Conservation (phyloP, 2,797 vertebrate genomes). For the Syngnathus acus region DNA sequence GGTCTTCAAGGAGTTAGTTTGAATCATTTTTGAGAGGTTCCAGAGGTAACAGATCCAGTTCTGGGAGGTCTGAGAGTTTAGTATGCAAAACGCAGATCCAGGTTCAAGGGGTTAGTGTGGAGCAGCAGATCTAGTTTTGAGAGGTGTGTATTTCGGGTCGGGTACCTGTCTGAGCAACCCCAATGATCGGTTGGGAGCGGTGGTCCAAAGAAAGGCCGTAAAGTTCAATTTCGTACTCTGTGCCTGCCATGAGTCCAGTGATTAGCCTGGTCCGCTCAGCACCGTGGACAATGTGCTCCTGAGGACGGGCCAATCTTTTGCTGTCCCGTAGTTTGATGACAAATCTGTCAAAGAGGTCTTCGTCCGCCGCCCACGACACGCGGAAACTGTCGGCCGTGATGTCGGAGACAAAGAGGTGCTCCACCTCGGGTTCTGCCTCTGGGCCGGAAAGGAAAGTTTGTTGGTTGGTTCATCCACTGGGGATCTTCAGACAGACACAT, state of each 20-base stretch:
- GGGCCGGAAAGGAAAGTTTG: conserved; percentile 50
- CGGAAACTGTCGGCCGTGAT: conserved; percentile 81
- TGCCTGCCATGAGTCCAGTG: conserved; percentile 81
- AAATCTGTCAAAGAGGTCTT: conserved; percentile 88
- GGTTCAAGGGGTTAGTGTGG: background rate
- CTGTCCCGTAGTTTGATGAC: conserved; percentile 89
- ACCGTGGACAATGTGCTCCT: conserved; percentile 73
- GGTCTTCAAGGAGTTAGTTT: background rate
- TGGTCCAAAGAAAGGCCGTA: conserved; percentile 81
- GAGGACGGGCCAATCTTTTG: conserved; percentile 77
- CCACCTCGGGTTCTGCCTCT: conserved; percentile 94
- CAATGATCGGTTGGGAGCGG: conserved; percentile 80
- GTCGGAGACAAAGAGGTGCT: conserved; percentile 90
- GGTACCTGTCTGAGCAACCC: conserved; percentile 88
- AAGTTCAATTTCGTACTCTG: conserved; percentile 89
- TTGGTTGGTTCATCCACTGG: background rate
- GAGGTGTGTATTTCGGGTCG: background rate
- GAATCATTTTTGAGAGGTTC: background rate
- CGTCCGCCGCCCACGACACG: conserved; percentile 86
- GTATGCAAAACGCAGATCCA: no score
- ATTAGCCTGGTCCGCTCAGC: conserved; percentile 80
- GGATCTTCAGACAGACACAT: background rate
- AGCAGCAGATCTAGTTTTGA: no score
- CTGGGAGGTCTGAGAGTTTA: background rate
- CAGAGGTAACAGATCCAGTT: background rate